These are phyloP conservation scores for Actinemys pallida DNA, from an alignment of 2,113 vertebrate genomes.

Conservation along the genomic window DNA sequence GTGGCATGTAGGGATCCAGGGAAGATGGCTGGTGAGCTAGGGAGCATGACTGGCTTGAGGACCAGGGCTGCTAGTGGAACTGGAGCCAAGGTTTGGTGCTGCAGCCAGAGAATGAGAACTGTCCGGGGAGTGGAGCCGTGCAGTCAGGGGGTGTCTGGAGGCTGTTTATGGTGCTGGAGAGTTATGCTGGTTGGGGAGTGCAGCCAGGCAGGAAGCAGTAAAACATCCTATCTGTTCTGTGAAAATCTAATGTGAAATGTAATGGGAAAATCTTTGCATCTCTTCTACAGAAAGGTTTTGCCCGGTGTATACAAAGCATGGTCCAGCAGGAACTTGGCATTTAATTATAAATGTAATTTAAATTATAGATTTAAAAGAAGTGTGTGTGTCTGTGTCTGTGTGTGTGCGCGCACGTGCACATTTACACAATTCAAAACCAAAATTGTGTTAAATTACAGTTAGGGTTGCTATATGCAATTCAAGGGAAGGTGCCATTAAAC, in stretches of 20 bases:
- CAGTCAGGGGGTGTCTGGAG: not conserved
- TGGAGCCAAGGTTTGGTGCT: not conserved
- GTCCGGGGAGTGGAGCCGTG: not conserved
- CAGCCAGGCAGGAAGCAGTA: not conserved
- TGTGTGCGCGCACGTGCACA: too few relatives aligned
- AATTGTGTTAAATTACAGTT: not conserved
- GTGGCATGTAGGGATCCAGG: not conserved
- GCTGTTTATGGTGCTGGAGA: not conserved
- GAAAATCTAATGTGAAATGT: not conserved
- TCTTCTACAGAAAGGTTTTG: not conserved
- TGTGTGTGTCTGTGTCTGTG: too few relatives aligned
- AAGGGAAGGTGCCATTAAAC: not conserved
- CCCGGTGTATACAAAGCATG: not conserved
- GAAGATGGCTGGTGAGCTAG: not conserved
- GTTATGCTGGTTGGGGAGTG: not conserved
- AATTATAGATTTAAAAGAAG: not conserved
- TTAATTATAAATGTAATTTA: not conserved
- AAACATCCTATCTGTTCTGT: not conserved
- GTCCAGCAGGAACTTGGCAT: not conserved
- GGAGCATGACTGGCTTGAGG: not conserved
- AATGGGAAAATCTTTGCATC: not conserved
- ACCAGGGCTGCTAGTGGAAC: fast-evolving
- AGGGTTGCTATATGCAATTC: not conserved
- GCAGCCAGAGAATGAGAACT: not conserved
- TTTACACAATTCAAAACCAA: not conserved